Base-by-base conservation (phyloP, 2,113 vertebrate species). In the Colinus virginianus region DNA sequence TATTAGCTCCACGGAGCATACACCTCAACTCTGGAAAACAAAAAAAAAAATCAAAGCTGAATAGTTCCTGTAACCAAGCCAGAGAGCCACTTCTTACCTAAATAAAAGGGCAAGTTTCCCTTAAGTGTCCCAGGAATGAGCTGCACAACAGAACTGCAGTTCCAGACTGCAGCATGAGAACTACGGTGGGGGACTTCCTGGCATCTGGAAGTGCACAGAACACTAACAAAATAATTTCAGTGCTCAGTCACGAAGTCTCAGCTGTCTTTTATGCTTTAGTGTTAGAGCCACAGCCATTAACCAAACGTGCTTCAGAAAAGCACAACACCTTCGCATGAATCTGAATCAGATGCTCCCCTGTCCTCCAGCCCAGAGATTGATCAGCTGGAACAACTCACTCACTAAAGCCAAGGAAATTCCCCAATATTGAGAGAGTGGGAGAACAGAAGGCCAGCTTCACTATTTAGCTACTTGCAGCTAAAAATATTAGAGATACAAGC, bases 381-480 rank as follows among this genome's bases (percentile, higher is more conserved):
- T 76, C 45, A 80, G 72, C 30, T 38, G 53, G 38, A 83, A 84
- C 8, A 20, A 19, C 53, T 28, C 48, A 80, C 72, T 64, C 67
- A 13, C 42, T 32, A 66, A 90, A 87, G 5, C 2, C 13, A 2
- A 89, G 53, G 75, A 84, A 79, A 77, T 30, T 61, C 69, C 76
- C 68, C 9, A 3, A 25, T 67, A 42, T 0, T 42, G 36, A 81
- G 70, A 32, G 49, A 70, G 34, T 0, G 32, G 82, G 84, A 81
- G 56, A 92, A 88, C 84, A 91, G 90, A 63, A 84, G 89, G 87
- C 58, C 64, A 85, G 74, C 71, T 59, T 72, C 75, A 70, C 59
- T 49, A 83, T 77, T 94, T 92, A 95, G 85, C 79, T 61, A 56
- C 88, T 83, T 59, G 16, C 68, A 66, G 23, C 92, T 92, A 90